phyloP scores from a whole-genome alignment of 2,113 vertebrate species.

The Herpetotheres cachinnans region DNA sequence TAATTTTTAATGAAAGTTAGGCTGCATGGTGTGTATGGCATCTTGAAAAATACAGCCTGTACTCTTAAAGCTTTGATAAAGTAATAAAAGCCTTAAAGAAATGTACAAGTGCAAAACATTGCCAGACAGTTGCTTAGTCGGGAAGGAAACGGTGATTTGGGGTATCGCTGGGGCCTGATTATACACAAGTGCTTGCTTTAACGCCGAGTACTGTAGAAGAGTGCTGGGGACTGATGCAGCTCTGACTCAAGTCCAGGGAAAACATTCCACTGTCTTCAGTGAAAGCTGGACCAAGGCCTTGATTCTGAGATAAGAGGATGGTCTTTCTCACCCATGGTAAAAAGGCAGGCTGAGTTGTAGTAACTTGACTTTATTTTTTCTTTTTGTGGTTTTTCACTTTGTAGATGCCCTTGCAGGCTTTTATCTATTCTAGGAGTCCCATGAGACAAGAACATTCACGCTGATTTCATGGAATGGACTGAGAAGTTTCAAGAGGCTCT shows the following conservation, averaged over 20 bases:
- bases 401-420: constrained; percentile 28
- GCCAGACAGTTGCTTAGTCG: background rate
- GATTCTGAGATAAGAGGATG: background rate
- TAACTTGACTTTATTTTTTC: background rate
- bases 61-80: background rate
- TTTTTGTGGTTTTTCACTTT: constrained; percentile 2
- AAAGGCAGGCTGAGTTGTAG: background rate
- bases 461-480: constrained; percentile 40
- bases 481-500: constrained; percentile 29
- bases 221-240: background rate
- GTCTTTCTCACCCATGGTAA: background rate
- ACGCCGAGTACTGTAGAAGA: rapidly evolving
- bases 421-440: constrained; percentile 41
- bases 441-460: background rate
- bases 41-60: background rate
- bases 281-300: background rate
- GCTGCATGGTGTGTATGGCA: background rate
- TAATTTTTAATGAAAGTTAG: background rate
- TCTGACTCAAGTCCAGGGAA: background rate
- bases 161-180: background rate
- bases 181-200: background rate
- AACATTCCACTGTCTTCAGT: background rate
- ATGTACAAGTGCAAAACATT: background rate
- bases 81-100: background rate
- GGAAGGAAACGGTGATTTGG: background rate